Evolutionary conservation across 2,888 invertebrate genomes (phyloP), one percentile per base, ranked within the genome.

Genomic region (Apotomis capreana): DNA sequence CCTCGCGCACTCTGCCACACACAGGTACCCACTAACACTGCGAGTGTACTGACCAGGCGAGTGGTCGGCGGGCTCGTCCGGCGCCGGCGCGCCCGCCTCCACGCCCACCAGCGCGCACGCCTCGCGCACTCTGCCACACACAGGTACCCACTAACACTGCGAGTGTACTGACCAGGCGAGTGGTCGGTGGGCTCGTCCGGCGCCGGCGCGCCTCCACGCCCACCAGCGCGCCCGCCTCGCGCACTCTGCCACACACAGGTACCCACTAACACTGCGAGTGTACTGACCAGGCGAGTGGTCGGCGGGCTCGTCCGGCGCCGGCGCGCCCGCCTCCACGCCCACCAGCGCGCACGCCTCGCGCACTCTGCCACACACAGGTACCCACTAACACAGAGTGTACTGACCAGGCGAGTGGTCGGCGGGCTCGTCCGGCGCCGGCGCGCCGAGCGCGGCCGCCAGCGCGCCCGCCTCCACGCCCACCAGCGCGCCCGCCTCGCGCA

Each of bases 401-500:
- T 46, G 44, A 74, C 36, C 76, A 62, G 55, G 70, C 40, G 77
- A 80, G 74, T 78, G 76, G 69, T 78, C 76, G 63, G 74, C 78
- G 73, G 78, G 82, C 69, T 74, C 80, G 64, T 76, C 76, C 71
- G 79, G 81, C 68, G 81, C 79, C 73, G 81, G 81, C 81, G 86
- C 94, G 76, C 84, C 85, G 86, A 87, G 93, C 89, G 89, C 87
- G 85, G 83, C 79, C 95, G 91, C 79, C 92, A 94, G 83, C 91
- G 92, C 81, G 94, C 92, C 91, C 84, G 91, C 92, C 94, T 95
- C 85, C 93, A 93, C 88, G 93, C 95, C 86, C 95, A 91, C 90
- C 92, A 94, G 83, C 91, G 92, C 81, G 94, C 92, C 91, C 84
- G 91, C 92, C 83, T 91, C 91, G 76, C 82, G 80, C 80, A 91